A percentile compares a stretch with the other conserved stretches of the same genome.
phyloP scores from a whole-genome alignment of 64 coral and sea anemone genomes.

The Exaiptasia diaphana region DNA sequence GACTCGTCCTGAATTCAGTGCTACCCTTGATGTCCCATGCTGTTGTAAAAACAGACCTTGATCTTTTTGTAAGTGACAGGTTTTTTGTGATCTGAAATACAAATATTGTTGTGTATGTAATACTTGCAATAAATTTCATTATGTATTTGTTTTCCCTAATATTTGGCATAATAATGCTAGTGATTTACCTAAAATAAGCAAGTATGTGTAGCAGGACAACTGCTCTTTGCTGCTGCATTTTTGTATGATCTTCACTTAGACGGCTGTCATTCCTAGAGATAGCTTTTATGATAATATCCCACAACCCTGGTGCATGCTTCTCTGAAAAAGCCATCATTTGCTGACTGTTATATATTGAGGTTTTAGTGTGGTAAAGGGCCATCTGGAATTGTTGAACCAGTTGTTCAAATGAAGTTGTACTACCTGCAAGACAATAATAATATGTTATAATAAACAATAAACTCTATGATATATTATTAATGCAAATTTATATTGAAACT shows the following conservation, averaged over 20 bases:
- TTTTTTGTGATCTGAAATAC: slow-evolving; percentile 29
- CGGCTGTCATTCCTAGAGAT: slow-evolving; percentile 45
- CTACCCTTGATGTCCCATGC: not conserved
- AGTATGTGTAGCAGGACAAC: slow-evolving; percentile 49
- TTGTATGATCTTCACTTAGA: not conserved
- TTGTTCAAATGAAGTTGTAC: slow-evolving; percentile 31
- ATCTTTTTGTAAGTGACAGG: slow-evolving; percentile 41
- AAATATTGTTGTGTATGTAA: not conserved
- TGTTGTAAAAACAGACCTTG: slow-evolving; percentile 12
- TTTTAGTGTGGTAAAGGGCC: slow-evolving; percentile 6
- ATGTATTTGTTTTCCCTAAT: not conserved
- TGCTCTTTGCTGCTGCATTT: slow-evolving; percentile 45
- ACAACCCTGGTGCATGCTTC: slow-evolving; percentile 51
- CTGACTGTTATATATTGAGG: slow-evolving; percentile 13
- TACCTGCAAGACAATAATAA: not conserved
- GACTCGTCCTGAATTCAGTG: slow-evolving; percentile 3
- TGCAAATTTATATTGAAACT: not conserved
- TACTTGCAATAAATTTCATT: not conserved
- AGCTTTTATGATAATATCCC: not conserved
- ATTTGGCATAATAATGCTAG: not conserved
- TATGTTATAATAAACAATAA: not conserved
- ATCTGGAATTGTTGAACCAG: slow-evolving; percentile 25
- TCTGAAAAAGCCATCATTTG: slow-evolving; percentile 49
- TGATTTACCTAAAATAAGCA: slow-evolving; percentile 47
- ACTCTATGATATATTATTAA: not conserved